Conservation (phyloP, 2,797 vertebrate species). For the Malurus leucopterus region DNA sequence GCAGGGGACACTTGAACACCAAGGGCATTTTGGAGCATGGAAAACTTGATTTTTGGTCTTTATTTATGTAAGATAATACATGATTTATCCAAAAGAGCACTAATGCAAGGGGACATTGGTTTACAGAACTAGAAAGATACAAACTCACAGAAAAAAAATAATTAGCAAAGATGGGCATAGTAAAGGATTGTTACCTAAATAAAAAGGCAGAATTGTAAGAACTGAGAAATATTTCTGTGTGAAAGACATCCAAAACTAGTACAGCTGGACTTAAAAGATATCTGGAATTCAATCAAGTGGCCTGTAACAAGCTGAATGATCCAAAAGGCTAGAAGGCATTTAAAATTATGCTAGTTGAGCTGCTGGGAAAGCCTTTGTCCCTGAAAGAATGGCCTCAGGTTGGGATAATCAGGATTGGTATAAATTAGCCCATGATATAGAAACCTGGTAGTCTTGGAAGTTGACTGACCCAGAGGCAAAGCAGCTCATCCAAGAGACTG, state of each 20-base stretch:
- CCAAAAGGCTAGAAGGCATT: not conserved
- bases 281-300: not conserved
- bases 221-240: not conserved
- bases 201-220: not conserved
- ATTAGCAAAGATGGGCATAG: not conserved
- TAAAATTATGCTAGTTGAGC: not conserved
- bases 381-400: not conserved
- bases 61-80: not conserved
- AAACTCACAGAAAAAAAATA: not conserved
- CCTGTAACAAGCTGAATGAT: not conserved
- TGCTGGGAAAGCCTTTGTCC: not conserved
- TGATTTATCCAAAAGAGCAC: not conserved
- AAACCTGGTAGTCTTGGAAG: constrained; percentile 5
- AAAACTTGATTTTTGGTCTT: not conserved
- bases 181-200: not conserved
- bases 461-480: constrained; percentile 11
- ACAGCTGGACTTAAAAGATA: not conserved
- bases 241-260: not conserved
- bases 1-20: not conserved
- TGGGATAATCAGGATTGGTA: not conserved
- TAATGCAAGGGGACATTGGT: not conserved
- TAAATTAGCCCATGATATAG: not conserved
- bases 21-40: not conserved
- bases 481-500: not conserved
- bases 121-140: not conserved